A percentile compares a stretch with the other conserved stretches of the same genome.
Conservation (phyloP, 2,113 vertebrate genomes). For the Gambusia affinis region DNA sequence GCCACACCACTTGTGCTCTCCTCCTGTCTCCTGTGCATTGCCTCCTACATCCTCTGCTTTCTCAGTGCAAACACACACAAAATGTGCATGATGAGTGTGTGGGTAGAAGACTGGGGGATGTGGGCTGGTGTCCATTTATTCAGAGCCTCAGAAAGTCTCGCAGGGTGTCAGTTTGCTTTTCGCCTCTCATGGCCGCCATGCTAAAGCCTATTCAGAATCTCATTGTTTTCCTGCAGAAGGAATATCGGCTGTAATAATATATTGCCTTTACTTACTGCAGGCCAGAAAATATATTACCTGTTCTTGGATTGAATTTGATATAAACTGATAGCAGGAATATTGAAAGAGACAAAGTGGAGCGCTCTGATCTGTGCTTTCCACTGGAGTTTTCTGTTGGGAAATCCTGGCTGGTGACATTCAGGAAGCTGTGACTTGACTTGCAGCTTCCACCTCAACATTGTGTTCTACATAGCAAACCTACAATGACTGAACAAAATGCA, state of each 20-base stretch:
- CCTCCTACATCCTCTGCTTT: slow-evolving; percentile 64
- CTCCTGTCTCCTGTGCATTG: slow-evolving; percentile 65
- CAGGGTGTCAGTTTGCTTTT: slow-evolving; percentile 28
- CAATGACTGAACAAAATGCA: not conserved
- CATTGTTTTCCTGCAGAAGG: slow-evolving; percentile 1
- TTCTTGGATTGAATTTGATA: not conserved
- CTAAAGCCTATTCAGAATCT: slow-evolving; percentile 10
- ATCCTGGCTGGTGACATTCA: not conserved
- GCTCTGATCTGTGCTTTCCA: not conserved
- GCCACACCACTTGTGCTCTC: slow-evolving; percentile 79
- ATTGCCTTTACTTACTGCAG: not conserved
- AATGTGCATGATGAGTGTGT: slow-evolving; percentile 23
- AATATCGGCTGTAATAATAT: not conserved
- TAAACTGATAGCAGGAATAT: not conserved
- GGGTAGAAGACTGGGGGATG: slow-evolving; percentile 6
- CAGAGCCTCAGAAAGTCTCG: slow-evolving; percentile 38
- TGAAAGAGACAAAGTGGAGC: not conserved
- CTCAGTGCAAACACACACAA: slow-evolving; percentile 23
- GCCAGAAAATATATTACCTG: slow-evolving; percentile 5
- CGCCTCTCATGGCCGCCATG: not conserved
- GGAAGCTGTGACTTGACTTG: not conserved
- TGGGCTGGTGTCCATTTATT: slow-evolving; percentile 22
- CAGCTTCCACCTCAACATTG: not conserved
- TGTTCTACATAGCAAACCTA: not conserved
- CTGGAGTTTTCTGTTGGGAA: not conserved